Evolutionary conservation across 2,797 vertebrate genomes (phyloP), one percentile per base, ranked within the genome.

Genomic region (Distichodus sexfasciatus): DNA sequence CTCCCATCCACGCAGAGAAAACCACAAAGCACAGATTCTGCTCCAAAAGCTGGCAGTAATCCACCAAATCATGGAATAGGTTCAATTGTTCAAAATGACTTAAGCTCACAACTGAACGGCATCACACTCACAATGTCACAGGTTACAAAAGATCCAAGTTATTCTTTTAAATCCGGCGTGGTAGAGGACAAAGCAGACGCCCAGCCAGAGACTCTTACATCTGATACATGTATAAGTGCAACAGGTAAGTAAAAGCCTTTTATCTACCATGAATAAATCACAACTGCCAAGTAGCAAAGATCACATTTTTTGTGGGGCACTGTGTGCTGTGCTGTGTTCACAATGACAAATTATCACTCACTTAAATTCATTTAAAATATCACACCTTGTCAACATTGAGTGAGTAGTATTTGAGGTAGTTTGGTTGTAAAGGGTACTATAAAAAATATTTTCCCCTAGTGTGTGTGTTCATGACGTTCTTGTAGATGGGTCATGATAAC

Each of bases 201-300:
- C 6, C n/a, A 17, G 8, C 17, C 31, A 41, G 76, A 61, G 64
- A 51, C 50, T 2, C 38, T 26, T 28, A 54, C 54, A 8, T 66
- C 48, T 47, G 29, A 72, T 53, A 10, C 48, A 10, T 65, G 71
- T 72, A 26, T 33, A 36, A 51, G 28, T 64, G 76, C 64, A 48
- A 24, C 64, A 29, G 82, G 81, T 91, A 54, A 84, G 84, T 78
- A 26, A 4, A 28, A 1, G n/a, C 9, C 21, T 14, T 60, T 0
- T 80, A 79, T 60, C 79, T 82, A 0, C 33, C 73, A 0, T 81
- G 81, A 60, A 69, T 88, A 50, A 79, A 82, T 28, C 85, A 83
- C 62, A 76, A 87, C n/a, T n/a, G n/a, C n/a, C n/a, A n/a, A n/a
- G n/a, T n/a, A n/a, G n/a, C n/a, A n/a, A n/a, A n/a, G n/a, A n/a